phyloP scores from a whole-genome alignment of 2,113 vertebrate species.

The Bettongia penicillata region DNA sequence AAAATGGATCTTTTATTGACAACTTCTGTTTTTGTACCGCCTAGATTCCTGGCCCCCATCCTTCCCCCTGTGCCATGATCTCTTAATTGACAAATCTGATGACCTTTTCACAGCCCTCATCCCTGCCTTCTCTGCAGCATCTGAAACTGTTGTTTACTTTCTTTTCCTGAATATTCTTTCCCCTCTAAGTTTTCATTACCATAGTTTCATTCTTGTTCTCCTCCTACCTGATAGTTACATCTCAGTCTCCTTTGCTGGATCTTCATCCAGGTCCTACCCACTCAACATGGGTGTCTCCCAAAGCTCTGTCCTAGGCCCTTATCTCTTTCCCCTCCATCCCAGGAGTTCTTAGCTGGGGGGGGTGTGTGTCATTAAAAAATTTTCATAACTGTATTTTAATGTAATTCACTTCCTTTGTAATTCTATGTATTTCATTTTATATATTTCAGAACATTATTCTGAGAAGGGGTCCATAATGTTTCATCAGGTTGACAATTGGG shows the following conservation, averaged over 20 bases:
- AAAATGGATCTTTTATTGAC: background rate
- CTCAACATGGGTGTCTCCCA: background rate
- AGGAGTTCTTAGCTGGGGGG: too few relatives aligned
- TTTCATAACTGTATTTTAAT: background rate
- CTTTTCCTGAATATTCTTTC: too few relatives aligned
- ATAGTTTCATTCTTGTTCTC: background rate
- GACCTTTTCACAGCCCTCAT: too few relatives aligned
- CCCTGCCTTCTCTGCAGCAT: background rate
- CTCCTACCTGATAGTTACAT: background rate
- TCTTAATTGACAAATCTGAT: background rate
- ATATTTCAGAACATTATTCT: background rate
- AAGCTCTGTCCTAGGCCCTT: background rate
- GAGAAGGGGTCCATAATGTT: background rate
- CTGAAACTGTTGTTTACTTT: background rate
- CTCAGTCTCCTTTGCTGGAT: background rate
- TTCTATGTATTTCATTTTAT: background rate
- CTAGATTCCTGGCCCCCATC: background rate
- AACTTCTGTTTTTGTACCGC: too few relatives aligned
- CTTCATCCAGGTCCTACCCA: background rate
- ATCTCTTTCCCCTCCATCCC: background rate
- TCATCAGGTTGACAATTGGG: background rate
- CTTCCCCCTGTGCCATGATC: background rate
- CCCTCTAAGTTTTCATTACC: background rate
- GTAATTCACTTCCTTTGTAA: background rate
- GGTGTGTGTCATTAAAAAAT: background rate